Percentiles rank a stretch among this genome's conserved stretches.
Evolutionary conservation across 2,797 vertebrate species (phyloP).

Genomic region (Dipus sagitta): DNA sequence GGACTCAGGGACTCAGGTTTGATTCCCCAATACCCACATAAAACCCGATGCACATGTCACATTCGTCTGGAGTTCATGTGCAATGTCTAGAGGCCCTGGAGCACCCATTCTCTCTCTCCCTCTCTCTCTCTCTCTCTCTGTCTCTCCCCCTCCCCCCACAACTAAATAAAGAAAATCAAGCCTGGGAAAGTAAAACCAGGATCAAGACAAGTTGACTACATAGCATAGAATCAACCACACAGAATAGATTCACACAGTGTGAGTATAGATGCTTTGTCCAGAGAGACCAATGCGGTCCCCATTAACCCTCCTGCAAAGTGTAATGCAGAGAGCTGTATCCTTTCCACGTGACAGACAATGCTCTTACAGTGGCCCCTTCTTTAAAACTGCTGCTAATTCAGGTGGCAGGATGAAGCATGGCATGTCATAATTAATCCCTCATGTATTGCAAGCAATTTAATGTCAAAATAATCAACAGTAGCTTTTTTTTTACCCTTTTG

Average conservation of each 20-base stretch:
- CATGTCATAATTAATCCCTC: conserved; percentile 89
- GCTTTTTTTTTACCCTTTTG: conserved; percentile 81
- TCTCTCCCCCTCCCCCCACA: too few species aligned
- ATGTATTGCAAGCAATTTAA: conserved; percentile 86
- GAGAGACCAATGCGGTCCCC: neutral
- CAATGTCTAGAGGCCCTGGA: too few species aligned
- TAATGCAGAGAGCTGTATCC: neutral
- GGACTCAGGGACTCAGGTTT: too few species aligned
- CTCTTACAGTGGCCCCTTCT: conserved; percentile 77
- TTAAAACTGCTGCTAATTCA: conserved; percentile 85
- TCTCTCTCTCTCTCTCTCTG: too few species aligned
- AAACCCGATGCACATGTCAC: too few species aligned
- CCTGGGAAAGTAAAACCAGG: neutral
- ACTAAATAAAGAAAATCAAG: neutral
- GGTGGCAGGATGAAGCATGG: conserved; percentile 86
- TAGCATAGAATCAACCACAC: fast-evolving
- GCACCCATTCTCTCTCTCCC: too few species aligned
- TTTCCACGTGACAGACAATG: conserved; percentile 44
- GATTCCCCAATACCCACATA: too few species aligned
- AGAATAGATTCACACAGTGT: neutral
- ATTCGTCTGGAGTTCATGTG: too few species aligned
- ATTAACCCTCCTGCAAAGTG: neutral
- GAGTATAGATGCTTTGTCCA: neutral
- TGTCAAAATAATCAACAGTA: conserved; percentile 88
- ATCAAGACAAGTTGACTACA: neutral